Evolutionary conservation across 2,888 invertebrate species (phyloP), one percentile per base, ranked within the genome.

Genomic region (Tuberolachnus salignus): DNA sequence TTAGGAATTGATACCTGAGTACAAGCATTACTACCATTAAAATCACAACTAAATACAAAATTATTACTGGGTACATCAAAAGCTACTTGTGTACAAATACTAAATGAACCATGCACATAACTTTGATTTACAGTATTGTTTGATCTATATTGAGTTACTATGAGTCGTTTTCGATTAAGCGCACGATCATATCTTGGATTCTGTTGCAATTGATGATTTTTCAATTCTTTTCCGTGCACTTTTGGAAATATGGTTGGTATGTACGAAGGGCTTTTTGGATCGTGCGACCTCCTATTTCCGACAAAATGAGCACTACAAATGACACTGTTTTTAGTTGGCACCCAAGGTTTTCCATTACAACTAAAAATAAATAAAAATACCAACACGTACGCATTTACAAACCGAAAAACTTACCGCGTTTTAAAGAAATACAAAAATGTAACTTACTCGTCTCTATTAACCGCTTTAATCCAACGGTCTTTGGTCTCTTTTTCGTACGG

Each of bases 41-140:
- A 63, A 63, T 63, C 61, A 63, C 61, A 63, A 42, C 19, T 42
- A 63, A 42, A 63, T 9, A 63, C 21, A 63, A 63, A 63, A 21
- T 63, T 34, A 63, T 63, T 42, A 63, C 42, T 6, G 11, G 21
- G 61, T 21, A 63, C 42, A 63, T 63, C 61, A 63, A 63, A 63
- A 21, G 61, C 19, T 63, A 63, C 61, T 63, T 63, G 61, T 63
- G 61, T 63, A 63, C 42, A 42, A 19, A 63, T 21, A 63, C 21
- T 63, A 63, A 63, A 34, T 63, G 42, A 63, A 63, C 21, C 21
- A 23, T 63, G 34, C 42, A 21, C 42, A 63, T 61, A 1, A 59
- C 13, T 13, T 59, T 59, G 26, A 42, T 59, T 14, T 26, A 21
- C 14, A 46, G 42, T 11, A 34, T 61, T 42, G n/a, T 61, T 61